phyloP scores from a whole-genome alignment of 2,888 invertebrate genomes.

The Dromius quadrimaculatus region DNA sequence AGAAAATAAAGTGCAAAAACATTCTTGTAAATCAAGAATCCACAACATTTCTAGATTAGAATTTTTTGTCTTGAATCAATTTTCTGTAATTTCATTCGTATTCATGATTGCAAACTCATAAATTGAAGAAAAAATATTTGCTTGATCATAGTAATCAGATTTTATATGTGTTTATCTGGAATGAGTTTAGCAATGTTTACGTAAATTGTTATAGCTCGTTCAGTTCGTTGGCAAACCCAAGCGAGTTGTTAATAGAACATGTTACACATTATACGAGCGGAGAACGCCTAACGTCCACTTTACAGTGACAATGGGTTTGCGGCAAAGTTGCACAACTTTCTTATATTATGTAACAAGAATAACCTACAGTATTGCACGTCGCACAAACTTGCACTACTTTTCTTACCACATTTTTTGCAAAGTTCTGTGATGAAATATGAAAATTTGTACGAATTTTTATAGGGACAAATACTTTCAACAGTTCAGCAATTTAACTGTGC shows the following conservation, averaged over 20 bases:
- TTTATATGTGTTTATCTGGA: not conserved
- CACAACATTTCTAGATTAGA: not conserved
- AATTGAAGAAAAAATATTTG: not conserved
- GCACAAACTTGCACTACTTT: not conserved
- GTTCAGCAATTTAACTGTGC: not conserved
- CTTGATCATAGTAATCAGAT: not conserved
- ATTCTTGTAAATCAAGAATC: not conserved
- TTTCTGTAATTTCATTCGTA: not conserved
- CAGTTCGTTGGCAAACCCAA: not conserved
- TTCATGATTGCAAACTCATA: not conserved
- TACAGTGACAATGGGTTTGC: not conserved
- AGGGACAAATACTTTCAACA: not conserved
- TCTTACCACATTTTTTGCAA: not conserved
- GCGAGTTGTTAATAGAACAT: not conserved
- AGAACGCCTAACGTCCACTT: not conserved
- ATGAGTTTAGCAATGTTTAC: not conserved
- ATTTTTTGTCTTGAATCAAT: not conserved
- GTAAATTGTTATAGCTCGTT: not conserved
- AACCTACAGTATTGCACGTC: not conserved
- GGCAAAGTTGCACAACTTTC: not conserved
- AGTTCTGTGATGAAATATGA: not conserved
- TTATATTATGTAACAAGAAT: not conserved
- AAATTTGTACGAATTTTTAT: not conserved
- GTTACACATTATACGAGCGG: slow-evolving; percentile 1
- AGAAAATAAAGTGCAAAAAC: not conserved